Evolutionary conservation across 2,797 vertebrate genomes (phyloP), one percentile per base, ranked within the genome.

Genomic region (Gambusia yucatana): DNA sequence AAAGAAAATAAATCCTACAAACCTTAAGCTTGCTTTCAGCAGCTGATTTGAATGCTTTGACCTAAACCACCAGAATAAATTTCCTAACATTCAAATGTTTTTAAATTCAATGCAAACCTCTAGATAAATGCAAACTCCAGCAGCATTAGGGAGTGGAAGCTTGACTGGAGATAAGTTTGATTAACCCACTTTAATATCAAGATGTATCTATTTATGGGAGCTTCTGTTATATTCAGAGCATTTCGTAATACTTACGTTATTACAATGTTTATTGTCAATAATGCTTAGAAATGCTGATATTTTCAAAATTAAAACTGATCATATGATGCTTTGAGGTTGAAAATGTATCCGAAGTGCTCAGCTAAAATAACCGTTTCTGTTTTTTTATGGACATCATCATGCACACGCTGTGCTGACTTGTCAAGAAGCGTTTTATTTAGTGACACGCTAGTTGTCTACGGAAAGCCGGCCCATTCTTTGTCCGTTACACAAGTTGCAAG

Each of bases 41-140:
- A 9, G 30, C 30, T 10, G 8, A 63, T 65, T 65, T 73, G 59
- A 79, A 65, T 79, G 36, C 57, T 44, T 39, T 17, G 20, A 28
- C 44, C 6, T 65, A 22, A 48, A 9, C 55, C 55, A 28, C 33
- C 16, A 30, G 6, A 30, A 73, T 72, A 14, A 57, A 44, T 36
- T 36, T 69, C 20, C n/a, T 2, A 55, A 20, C 47, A 75, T 69
- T 79, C 28, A 79, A 69, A 79, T 73, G 52, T 28, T 61, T 67
- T 78, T 61, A 72, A 72, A 73, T 43, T 4, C 22, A 13, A 13
- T 55, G 46, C 48, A 79, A 79, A 73, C 9, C 33, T 41, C 39
- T 22, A 28, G 1, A 14, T n/a, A n/a, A 57, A 14, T 28, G 11
- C 30, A 8, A 3, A 33, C 14, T 17, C 30, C 33, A 17, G 61